Evolutionary conservation across 30 jellyfish, hydroid and myxozoan genomes (phyloP).

Genomic region (Clytia hemisphaerica): DNA sequence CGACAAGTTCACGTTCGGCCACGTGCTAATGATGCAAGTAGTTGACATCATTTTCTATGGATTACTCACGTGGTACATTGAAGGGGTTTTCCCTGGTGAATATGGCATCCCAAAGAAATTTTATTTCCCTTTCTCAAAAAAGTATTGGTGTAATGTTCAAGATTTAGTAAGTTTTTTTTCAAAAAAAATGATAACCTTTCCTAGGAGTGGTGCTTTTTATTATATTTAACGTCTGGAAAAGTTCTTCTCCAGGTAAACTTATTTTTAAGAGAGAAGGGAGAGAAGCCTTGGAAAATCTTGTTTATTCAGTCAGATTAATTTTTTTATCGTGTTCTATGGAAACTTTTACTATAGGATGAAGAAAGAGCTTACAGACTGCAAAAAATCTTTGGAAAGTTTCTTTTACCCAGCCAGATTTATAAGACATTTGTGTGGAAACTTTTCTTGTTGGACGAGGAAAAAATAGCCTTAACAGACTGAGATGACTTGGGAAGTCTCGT

Average conservation of each 20-base stretch:
- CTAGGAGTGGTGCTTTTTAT: not conserved
- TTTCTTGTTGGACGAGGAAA: too few relatives aligned
- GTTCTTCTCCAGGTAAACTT: not conserved
- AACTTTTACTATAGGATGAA: too few relatives aligned
- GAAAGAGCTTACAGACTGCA: too few relatives aligned
- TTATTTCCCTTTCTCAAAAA: slow-evolving; percentile 71
- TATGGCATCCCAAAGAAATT: slow-evolving; percentile 87
- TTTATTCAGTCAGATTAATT: too few relatives aligned
- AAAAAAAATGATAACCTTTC: too few relatives aligned
- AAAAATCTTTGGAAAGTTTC: too few relatives aligned
- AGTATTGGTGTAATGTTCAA: slow-evolving; percentile 63
- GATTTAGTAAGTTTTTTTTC: slow-evolving; percentile 22
- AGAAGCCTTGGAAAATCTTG: too few relatives aligned
- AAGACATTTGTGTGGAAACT: too few relatives aligned
- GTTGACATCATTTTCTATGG: slow-evolving; percentile 74
- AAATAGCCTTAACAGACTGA: too few relatives aligned
- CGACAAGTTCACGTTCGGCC: slow-evolving; percentile 63
- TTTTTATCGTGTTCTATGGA: too few relatives aligned
- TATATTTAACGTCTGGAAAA: not conserved
- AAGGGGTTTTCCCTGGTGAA: slow-evolving; percentile 90
- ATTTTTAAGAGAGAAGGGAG: not conserved
- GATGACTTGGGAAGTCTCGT: too few relatives aligned
- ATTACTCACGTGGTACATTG: slow-evolving; percentile 74
- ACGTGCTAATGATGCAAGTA: slow-evolving; percentile 60
- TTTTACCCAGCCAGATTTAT: too few relatives aligned